Conservation (phyloP, 2,797 vertebrate species). For the Catamblyrhynchus diadema region DNA sequence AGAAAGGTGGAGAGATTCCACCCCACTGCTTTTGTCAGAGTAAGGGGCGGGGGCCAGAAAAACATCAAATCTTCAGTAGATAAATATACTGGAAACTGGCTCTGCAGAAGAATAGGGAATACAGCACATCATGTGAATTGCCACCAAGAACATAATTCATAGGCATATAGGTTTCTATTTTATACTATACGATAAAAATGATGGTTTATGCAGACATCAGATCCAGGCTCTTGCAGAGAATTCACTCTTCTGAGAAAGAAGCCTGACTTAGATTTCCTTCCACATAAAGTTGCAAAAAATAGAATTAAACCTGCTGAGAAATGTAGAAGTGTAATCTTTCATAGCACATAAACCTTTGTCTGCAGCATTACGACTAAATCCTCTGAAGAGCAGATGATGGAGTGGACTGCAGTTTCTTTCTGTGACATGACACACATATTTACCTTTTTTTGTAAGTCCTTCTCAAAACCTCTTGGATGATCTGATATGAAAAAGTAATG, state of each 20-base stretch:
- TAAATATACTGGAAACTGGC: not conserved
- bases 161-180: not conserved
- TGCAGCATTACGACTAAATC: not conserved
- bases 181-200: not conserved
- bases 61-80: not conserved
- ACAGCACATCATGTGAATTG: not conserved
- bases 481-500: not conserved
- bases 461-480: not conserved
- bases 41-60: not conserved
- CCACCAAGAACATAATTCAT: not conserved
- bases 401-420: not conserved
- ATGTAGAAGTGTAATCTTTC: not conserved
- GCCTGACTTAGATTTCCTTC: not conserved
- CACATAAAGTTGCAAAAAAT: not conserved
- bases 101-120: not conserved
- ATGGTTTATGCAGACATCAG: not conserved
- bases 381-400: not conserved
- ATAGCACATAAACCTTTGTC: not conserved
- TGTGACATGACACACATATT: not conserved
- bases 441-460: not conserved
- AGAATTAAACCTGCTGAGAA: constrained; percentile 1
- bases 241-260: not conserved
- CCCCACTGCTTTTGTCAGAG: not conserved
- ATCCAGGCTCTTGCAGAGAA: not conserved
- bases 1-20: not conserved